Evolutionary conservation across 2,113 vertebrate species (phyloP).

Genomic region (Cyanoliseus patagonus): DNA sequence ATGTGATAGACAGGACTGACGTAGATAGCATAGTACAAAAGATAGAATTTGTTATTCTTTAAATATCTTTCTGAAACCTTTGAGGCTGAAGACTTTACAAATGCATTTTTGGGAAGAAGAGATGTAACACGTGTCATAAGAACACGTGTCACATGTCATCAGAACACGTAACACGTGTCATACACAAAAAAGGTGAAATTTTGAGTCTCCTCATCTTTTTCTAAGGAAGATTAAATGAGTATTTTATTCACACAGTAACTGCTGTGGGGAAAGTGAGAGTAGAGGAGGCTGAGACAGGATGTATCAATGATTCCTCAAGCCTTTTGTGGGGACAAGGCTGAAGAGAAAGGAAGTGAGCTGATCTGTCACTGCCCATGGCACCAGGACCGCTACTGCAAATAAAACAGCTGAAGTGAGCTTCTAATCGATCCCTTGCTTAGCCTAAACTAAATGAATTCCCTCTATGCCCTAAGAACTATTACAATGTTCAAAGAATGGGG

Average conservation of each 20-base stretch:
- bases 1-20: not conserved
- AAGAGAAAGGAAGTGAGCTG: not conserved
- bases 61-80: not conserved
- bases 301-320: not conserved
- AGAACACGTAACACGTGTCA: not conserved
- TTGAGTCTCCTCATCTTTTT: not conserved
- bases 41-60: not conserved
- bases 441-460: not conserved
- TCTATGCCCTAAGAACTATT: not conserved
- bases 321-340: not conserved
- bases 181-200: not conserved
- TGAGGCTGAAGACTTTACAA: not conserved
- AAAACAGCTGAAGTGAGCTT: not conserved
- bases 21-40: not conserved
- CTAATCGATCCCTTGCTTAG: not conserved
- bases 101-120: not conserved
- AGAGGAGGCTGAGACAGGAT: not conserved
- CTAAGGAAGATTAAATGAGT: not conserved
- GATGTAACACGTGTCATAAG: not conserved
- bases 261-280: not conserved
- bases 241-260: not conserved
- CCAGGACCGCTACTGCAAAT: not conserved
- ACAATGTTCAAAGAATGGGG: not conserved
- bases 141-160: not conserved
- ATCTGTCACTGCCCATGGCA: not conserved